Conservation (phyloP, 92 coral and sea anemone species). For the Umimayanthus kanabou region DNA sequence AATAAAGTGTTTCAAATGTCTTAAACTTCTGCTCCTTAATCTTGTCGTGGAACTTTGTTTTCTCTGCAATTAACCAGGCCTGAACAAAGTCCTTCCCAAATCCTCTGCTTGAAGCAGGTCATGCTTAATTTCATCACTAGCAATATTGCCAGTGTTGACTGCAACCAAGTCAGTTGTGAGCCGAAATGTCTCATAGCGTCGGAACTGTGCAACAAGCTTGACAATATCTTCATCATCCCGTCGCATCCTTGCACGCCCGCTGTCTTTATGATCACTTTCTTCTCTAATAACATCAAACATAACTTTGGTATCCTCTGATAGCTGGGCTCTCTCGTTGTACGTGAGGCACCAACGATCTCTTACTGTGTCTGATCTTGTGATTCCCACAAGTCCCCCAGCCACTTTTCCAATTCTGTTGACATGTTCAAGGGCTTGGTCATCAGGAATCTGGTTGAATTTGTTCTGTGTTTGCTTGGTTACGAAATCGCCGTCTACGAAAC, state of each 20-base stretch:
- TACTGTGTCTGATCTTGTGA: conserved; percentile 66
- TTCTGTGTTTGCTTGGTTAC: conserved; percentile 55
- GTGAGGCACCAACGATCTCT: conserved; percentile 73
- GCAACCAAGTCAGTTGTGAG: conserved; percentile 44
- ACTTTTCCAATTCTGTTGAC: conserved; percentile 61
- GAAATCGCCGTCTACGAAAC: conserved; percentile 57
- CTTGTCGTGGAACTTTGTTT: conserved; percentile 56
- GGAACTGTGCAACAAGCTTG: conserved; percentile 42
- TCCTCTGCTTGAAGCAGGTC: conserved; percentile 58
- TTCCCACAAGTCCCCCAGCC: conserved; percentile 64
- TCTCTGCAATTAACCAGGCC: conserved; percentile 49
- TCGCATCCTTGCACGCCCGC: conserved; percentile 47
- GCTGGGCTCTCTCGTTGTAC: conserved; percentile 57
- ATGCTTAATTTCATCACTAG: conserved; percentile 48
- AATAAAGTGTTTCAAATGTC: conserved; percentile 63
- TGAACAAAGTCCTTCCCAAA: conserved; percentile 56
- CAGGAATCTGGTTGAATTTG: conserved; percentile 67
- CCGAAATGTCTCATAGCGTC: conserved; percentile 50
- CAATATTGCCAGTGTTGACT: conserved; percentile 61
- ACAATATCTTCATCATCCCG: conserved; percentile 59
- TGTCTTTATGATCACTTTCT: conserved; percentile 46
- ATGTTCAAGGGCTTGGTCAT: conserved; percentile 71
- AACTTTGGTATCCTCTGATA: conserved; percentile 61
- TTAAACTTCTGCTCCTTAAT: conserved; percentile 66
- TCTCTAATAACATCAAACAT: conserved; percentile 56